Conservation (phyloP, 37 sponge, comb jelly and placozoan species). For the Tethya wilhelma region DNA sequence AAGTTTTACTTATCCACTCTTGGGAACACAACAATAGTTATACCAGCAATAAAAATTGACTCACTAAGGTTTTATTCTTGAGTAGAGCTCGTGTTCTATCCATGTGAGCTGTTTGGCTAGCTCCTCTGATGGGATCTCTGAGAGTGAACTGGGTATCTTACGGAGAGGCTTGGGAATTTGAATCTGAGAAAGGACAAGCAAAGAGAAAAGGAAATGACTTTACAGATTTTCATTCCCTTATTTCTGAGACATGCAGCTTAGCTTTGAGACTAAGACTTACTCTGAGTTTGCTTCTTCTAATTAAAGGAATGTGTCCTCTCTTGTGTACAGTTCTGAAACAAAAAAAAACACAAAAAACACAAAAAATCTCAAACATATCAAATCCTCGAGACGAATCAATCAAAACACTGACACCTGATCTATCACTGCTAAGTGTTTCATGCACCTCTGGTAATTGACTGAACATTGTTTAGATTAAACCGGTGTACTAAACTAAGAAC, state of each 20-base stretch:
- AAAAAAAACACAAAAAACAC: neutral
- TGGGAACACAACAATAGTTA: too few species aligned
- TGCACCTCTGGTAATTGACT: neutral
- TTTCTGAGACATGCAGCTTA: too few species aligned
- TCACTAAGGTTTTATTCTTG: slow-evolving; percentile 69
- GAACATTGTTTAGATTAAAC: too few species aligned
- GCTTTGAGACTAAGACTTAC: slow-evolving; percentile 27
- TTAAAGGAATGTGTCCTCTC: slow-evolving; percentile 56
- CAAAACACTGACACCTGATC: neutral
- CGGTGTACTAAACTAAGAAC: too few species aligned
- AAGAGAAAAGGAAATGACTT: neutral
- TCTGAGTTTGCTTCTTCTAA: slow-evolving; percentile 58
- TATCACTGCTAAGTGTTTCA: neutral
- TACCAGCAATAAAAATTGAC: neutral
- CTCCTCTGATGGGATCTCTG: slow-evolving; percentile 30
- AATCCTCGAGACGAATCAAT: neutral
- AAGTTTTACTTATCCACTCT: neutral
- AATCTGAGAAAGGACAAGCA: slow-evolving; percentile 19
- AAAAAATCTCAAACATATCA: neutral
- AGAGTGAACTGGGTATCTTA: neutral
- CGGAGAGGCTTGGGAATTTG: slow-evolving; percentile 21
- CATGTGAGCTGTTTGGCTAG: slow-evolving; percentile 62
- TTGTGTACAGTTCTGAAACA: slow-evolving; percentile 44
- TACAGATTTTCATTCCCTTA: neutral
- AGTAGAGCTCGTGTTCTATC: slow-evolving; percentile 61